Evolutionary conservation across 2,797 vertebrate species (phyloP).

Genomic region (Podarcis siculus): DNA sequence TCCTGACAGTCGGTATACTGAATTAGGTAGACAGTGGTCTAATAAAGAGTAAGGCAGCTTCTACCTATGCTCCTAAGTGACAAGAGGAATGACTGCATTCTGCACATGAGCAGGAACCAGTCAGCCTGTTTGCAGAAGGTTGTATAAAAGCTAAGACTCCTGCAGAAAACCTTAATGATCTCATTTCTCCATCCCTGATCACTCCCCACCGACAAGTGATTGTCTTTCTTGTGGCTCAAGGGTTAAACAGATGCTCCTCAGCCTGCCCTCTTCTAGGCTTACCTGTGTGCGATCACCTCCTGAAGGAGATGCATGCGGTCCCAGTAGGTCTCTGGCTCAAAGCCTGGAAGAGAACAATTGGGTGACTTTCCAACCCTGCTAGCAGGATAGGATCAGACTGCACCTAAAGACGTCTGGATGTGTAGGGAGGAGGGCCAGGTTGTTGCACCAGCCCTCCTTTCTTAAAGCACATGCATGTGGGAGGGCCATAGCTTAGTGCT

Average conservation of each 20-base stretch:
- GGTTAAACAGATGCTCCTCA: background rate
- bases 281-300: slow-evolving; percentile 94
- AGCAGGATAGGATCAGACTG: background rate
- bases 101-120: background rate
- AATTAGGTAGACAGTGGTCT: too few relatives aligned
- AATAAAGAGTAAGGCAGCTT: too few relatives aligned
- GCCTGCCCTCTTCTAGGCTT: background rate
- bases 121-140: background rate
- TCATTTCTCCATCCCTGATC: too few relatives aligned
- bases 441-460: background rate
- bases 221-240: background rate
- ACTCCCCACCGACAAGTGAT: too few relatives aligned
- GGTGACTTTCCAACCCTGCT: background rate
- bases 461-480: background rate
- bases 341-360: slow-evolving; percentile 79
- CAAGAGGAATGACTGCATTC: background rate
- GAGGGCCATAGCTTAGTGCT: background rate
- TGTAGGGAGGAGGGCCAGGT: background rate
- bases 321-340: slow-evolving; percentile 97
- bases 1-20: too few relatives aligned
- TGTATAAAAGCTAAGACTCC: background rate
- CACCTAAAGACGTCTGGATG: too few relatives aligned
- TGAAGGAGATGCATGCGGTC: slow-evolving; percentile 98
- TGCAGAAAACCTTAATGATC: too few relatives aligned
- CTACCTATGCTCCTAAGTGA: too few relatives aligned